Conservation (phyloP, 2,113 vertebrate species). For the Nasalis larvatus region DNA sequence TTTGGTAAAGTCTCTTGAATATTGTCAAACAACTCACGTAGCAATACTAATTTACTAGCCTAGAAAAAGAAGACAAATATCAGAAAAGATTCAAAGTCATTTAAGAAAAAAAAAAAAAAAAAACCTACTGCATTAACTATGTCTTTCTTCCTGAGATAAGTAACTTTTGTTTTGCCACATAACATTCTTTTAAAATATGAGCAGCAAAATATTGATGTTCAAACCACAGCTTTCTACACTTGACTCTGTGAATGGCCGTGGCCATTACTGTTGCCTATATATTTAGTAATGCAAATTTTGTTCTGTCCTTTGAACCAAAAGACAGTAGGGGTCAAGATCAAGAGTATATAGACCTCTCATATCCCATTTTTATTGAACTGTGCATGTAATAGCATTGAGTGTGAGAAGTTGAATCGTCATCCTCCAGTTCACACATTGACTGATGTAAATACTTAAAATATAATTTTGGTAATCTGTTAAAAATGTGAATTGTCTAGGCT, state of each 20-base stretch:
- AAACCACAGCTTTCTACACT: not conserved
- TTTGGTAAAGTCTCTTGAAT: not conserved
- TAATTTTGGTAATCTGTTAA: not conserved
- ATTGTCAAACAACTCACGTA: not conserved
- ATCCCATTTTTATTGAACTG: conserved; percentile 23
- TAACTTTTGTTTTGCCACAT: conserved; percentile 16
- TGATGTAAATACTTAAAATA: not conserved
- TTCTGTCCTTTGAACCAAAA: not conserved
- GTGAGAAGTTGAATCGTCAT: not conserved
- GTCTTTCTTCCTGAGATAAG: conserved; percentile 27
- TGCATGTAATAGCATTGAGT: not conserved
- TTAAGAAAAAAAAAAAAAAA: conserved; percentile 56
- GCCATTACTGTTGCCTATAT: not conserved
- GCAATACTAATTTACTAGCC: conserved; percentile 25
- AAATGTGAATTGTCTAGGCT: not conserved
- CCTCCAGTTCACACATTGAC: not conserved
- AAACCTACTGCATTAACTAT: not conserved
- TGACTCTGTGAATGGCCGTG: not conserved
- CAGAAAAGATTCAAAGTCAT: conserved; percentile 27
- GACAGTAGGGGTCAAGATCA: not conserved
- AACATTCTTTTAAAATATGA: conserved; percentile 28
- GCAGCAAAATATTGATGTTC: conserved; percentile 11
- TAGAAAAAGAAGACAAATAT: not conserved
- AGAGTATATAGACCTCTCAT: not conserved
- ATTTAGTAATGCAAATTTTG: not conserved